phyloP scores from a whole-genome alignment of 2,113 vertebrate species.

The Uropsilus gracilis region DNA sequence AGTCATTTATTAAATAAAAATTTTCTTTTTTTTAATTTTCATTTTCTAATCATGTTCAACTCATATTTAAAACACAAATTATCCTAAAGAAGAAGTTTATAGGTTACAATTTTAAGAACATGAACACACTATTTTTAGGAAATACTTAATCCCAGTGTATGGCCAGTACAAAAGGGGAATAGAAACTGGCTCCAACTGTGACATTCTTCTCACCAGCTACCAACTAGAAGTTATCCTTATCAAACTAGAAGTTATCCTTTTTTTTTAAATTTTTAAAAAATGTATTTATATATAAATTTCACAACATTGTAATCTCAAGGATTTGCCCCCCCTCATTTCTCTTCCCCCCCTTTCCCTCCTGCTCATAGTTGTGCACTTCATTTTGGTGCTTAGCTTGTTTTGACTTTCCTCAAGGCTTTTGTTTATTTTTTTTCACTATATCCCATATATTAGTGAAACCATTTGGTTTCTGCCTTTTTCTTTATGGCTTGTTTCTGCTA shows the following conservation, averaged over 20 bases:
- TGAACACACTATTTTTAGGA: slow-evolving; percentile 48
- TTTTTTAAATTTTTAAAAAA: too few relatives aligned
- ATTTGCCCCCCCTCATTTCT: too few relatives aligned
- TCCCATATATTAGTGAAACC: too few relatives aligned
- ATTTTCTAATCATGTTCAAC: slow-evolving; percentile 33
- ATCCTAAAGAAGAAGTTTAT: slow-evolving; percentile 40
- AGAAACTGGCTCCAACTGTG: slow-evolving; percentile 25
- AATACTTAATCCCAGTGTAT: slow-evolving; percentile 39
- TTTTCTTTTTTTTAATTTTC: neutral
- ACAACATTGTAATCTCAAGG: too few relatives aligned
- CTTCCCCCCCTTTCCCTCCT: too few relatives aligned
- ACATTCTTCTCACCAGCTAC: slow-evolving; percentile 26
- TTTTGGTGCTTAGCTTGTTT: too few relatives aligned
- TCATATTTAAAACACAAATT: slow-evolving; percentile 62
- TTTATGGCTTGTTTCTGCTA: too few relatives aligned
- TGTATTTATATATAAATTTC: too few relatives aligned
- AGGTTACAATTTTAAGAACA: slow-evolving; percentile 15
- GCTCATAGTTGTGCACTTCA: too few relatives aligned
- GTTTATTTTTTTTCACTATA: too few relatives aligned
- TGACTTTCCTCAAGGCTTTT: too few relatives aligned
- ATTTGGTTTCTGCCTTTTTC: too few relatives aligned
- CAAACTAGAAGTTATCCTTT: slow-evolving; percentile 32
- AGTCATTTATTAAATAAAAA: neutral
- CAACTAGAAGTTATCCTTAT: neutral
- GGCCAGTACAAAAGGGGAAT: neutral